Percentiles rank a stretch among this genome's conserved stretches.
These are phyloP conservation scores for Aphelinus certus DNA, from an alignment of 1,140 invertebrate genomes.

Conservation along the genomic window DNA sequence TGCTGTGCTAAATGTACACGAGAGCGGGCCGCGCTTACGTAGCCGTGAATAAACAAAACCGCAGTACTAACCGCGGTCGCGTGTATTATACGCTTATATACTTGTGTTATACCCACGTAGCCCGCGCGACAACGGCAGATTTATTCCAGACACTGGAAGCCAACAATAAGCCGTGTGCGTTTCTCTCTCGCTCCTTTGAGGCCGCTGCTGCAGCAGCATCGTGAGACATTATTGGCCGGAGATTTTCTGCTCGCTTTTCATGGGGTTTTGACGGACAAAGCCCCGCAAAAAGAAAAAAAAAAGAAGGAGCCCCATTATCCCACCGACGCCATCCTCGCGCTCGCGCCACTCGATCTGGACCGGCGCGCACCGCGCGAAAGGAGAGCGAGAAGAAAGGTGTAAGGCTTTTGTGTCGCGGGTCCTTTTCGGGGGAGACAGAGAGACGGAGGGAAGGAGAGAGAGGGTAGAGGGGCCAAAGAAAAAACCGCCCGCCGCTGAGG, in stretches of 20 bases:
- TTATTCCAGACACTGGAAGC: constrained; percentile 37
- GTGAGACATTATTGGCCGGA: constrained; percentile 54
- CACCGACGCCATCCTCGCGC: constrained; percentile 34
- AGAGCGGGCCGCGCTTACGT: not conserved
- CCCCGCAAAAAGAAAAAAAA: constrained; percentile 35
- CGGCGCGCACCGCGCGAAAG: not conserved
- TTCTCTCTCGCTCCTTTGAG: not conserved
- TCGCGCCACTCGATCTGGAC: constrained; percentile 28
- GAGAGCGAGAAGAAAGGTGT: constrained; percentile 50
- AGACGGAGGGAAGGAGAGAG: too few relatives aligned
- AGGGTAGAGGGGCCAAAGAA: too few relatives aligned
- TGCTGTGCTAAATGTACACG: not conserved
- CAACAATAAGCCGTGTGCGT: constrained; percentile 1
- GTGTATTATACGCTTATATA: not conserved
- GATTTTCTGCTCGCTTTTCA: constrained; percentile 54
- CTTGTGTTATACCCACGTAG: not conserved
- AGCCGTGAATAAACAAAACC: constrained; percentile 23
- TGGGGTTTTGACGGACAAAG: constrained; percentile 50
- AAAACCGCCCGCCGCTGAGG: not conserved
- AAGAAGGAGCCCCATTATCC: constrained; percentile 49
- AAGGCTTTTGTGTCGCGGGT: constrained; percentile 50
- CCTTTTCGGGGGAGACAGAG: constrained; percentile 34
- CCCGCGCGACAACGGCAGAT: constrained; percentile 23
- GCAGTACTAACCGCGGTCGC: constrained; percentile 4
- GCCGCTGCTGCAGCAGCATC: constrained; percentile 10